Base-by-base conservation (phyloP, 1,140 invertebrate genomes). In the Penaeus vannamei region DNA sequence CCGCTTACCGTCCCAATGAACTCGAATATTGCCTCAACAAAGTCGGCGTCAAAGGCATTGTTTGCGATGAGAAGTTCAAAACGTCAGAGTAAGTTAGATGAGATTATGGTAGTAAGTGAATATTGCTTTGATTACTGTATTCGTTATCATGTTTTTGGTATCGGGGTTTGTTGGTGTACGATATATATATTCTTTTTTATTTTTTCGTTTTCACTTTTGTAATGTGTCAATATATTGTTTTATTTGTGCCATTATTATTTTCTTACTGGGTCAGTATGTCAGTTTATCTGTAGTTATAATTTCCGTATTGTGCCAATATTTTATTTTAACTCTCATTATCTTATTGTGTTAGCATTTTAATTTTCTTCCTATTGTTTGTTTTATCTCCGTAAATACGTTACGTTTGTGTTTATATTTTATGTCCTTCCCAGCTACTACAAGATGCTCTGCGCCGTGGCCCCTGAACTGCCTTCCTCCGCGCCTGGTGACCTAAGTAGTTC, bases 1-100 rank as follows among this genome's bases (percentile, higher is more conserved):
- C 98, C 0, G 94, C 95, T 0, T 98, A 97, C 92, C 95, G 96
- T 92, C 93, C 94, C 19, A 85, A 72, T 19, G 98, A 99, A 92
- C 87, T 99, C 1, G 94, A 95, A 84, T 98, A 96, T 92, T 96
- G 96, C 77, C 92, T 99, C 7, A 95, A 96, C 17, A 97, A 97
- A 93, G 96, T 97, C 22, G 94, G 94, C 20, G 93, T 96, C 0
- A 97, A 96, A 92, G 95, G 95, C 0, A 92, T 98, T 0, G 92
- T 98, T 8, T 94, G 95, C 1, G 94, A 95, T 0, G 95, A 95
- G 32, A 93, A 92, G 8, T 95, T 95, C 89, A 96, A 95, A 91
- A 94, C 92, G 26, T 84, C 89, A 72, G 91, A 91, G 89, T 91
- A 72, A 91, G 90, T 90, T 7, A 42, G 1, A 42, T 1, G 36